Percentiles rank a stretch among this genome's conserved stretches.
Evolutionary conservation across 2,888 invertebrate genomes (phyloP).

Genomic region (Argyra leucocephala): DNA sequence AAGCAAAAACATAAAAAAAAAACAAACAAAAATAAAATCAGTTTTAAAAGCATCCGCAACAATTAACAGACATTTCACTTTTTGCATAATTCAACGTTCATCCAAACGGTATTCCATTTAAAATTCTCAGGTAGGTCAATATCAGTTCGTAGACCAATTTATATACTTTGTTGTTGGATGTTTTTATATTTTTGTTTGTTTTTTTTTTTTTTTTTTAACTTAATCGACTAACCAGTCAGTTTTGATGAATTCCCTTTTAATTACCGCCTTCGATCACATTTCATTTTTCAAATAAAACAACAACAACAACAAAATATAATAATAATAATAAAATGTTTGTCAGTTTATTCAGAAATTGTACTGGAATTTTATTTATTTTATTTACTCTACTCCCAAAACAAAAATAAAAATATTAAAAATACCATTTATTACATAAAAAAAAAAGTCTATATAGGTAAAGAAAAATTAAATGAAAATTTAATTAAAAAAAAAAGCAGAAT

Average conservation of each 20-base stretch:
- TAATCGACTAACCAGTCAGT: neutral
- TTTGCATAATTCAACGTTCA: too few relatives aligned
- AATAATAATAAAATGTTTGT: too few relatives aligned
- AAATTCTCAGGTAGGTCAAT: neutral
- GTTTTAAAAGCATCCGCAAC: neutral
- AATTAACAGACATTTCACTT: neutral
- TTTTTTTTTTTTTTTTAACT: neutral
- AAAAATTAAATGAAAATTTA: too few relatives aligned
- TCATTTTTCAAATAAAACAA: neutral
- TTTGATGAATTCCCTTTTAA: constrained; percentile 3
- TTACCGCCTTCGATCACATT: neutral
- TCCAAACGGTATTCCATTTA: too few relatives aligned
- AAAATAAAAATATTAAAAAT: too few relatives aligned
- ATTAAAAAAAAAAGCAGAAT: neutral
- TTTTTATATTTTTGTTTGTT: neutral
- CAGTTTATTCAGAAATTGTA: too few relatives aligned
- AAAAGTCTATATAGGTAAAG: too few relatives aligned
- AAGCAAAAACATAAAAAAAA: neutral
- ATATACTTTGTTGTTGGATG: neutral
- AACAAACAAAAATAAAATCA: neutral
- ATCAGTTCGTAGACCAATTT: neutral
- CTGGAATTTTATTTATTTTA: too few relatives aligned
- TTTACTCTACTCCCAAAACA: too few relatives aligned
- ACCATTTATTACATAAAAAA: too few relatives aligned
- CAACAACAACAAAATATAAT: neutral